Evolutionary conservation across 2,113 vertebrate genomes (phyloP), one percentile per base, ranked within the genome.

Genomic region (Willisornis vidua): DNA sequence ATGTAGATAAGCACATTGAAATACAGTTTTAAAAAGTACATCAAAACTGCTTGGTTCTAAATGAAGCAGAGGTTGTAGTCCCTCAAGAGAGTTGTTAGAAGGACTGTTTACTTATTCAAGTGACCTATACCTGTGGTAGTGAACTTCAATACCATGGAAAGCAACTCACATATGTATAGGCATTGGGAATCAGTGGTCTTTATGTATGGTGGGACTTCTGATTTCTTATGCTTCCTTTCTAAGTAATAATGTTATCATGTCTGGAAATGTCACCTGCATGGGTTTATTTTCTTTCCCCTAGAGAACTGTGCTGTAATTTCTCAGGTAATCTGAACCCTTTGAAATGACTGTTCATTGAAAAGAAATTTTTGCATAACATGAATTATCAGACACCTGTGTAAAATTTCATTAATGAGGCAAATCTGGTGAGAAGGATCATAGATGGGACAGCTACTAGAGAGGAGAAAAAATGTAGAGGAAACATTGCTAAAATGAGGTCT

Each of bases 361-460:
- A 71, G 25, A 77, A 92, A 89, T 81, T 63, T 39, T 84, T 81
- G 73, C 43, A 72, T 86, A 92, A 80, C 33, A 26, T 6, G 12
- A 86, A 66, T 48, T 86, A 35, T 90, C 76, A 94, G 74, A 39
- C 48, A 92, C 35, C 43, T 55, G 39, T 51, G 33, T 80, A 92
- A 88, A 96, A 90, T 86, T 86, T 90, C 43, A 63, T 67, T 74
- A 95, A 86, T 74, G n/a, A 78, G 83, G 75, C 31, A 77, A 90
- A 71, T 62, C 45, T 9, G 86, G 35, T 71, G 68, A 74, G 81
- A 85, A 93, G 58, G 46, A 89, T 92, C 73, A 67, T 48, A 89
- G 76, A 25, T 41, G 20, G 59, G 45, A 84, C 48, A 85, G 76
- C 70, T 90, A 68, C 82, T 71, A 41, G n/a, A 81, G 12, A 84